Conservation (phyloP, 2,113 vertebrate species). For the Glareola pratincola region DNA sequence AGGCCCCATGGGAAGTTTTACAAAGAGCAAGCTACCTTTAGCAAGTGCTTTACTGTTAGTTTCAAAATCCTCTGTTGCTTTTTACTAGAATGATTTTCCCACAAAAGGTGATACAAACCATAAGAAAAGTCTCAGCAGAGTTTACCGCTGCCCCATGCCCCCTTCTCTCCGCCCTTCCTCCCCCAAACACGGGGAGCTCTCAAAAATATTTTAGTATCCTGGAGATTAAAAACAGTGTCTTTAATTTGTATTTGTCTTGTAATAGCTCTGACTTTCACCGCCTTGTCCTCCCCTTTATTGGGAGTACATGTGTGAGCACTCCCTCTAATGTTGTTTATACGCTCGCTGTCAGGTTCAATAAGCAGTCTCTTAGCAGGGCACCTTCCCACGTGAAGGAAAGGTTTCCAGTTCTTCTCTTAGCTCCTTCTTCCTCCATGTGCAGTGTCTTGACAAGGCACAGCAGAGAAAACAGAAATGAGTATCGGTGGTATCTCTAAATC, state of each 20-base stretch:
- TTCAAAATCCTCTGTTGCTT: background rate
- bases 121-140: background rate
- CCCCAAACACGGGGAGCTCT: background rate
- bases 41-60: background rate
- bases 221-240: conserved; percentile 15
- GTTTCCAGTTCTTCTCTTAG: conserved; percentile 9
- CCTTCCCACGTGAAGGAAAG: conserved; percentile 43
- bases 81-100: background rate
- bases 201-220: background rate
- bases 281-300: conserved; percentile 22
- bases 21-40: background rate
- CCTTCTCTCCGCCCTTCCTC: background rate
- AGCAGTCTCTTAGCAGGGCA: conserved; percentile 36
- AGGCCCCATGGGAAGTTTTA: background rate
- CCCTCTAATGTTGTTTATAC: conserved; percentile 18
- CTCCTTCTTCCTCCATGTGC: background rate
- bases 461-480: background rate
- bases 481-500: background rate
- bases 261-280: conserved; percentile 40
- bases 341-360: conserved; percentile 28
- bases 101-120: background rate
- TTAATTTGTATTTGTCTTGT: conserved; percentile 27
- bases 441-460: background rate
- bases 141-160: background rate
- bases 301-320: conserved; percentile 9